A percentile compares a stretch with the other conserved stretches of the same genome.
Conservation (phyloP, 2,113 vertebrate genomes). For the Fregata magnificens region DNA sequence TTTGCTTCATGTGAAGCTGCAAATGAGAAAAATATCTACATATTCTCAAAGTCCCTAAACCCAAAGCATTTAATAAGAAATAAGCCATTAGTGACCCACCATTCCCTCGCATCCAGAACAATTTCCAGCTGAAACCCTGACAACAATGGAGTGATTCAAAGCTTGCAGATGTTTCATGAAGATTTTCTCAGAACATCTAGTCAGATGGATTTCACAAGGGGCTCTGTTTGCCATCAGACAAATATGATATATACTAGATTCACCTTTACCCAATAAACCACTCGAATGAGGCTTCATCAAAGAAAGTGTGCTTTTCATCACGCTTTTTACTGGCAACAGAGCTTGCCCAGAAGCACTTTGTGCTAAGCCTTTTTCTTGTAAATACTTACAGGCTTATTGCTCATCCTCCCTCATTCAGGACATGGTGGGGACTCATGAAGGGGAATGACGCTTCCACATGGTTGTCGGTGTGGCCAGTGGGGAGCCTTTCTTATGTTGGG, state of each 20-base stretch:
- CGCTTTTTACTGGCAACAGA: constrained; percentile 46
- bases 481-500: neutral
- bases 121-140: constrained; percentile 16
- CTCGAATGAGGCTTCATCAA: constrained; percentile 14
- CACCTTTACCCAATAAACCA: constrained; percentile 31
- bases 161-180: neutral
- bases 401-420: neutral
- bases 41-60: neutral
- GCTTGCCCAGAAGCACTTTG: constrained; percentile 32
- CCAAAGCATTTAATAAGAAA: constrained; percentile 8
- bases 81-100: neutral
- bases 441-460: neutral
- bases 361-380: constrained; percentile 43
- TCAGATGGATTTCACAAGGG: constrained; percentile 37
- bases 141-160: constrained; percentile 25
- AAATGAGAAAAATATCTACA: neutral
- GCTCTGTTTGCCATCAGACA: constrained; percentile 25
- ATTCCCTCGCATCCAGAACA: neutral
- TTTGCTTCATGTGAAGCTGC: neutral
- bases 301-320: constrained; percentile 44
- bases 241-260: neutral
- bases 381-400: neutral
- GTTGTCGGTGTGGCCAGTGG: neutral
- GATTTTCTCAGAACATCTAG: constrained; percentile 4
- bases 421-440: neutral